Evolutionary conservation across 2,888 invertebrate genomes (phyloP).

Genomic region (Graphium colonna): DNA sequence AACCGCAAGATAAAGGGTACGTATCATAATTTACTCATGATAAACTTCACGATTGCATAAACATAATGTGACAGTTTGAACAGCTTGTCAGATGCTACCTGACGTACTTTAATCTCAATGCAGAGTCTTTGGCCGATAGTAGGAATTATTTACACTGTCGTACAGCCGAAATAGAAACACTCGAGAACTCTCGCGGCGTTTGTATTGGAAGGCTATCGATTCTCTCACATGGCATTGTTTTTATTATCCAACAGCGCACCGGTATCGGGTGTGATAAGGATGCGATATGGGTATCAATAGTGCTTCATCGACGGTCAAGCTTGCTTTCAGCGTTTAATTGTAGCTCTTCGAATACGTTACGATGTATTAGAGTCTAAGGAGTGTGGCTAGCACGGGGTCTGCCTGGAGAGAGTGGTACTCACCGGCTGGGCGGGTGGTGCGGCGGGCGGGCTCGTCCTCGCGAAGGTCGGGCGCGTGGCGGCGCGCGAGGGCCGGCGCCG

Average conservation of each 20-base stretch:
- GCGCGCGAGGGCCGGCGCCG: slow-evolving; percentile 60
- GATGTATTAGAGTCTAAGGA: background rate
- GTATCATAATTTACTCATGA: slow-evolving; percentile 8
- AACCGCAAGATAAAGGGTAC: background rate
- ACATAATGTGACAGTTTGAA: slow-evolving; percentile 2
- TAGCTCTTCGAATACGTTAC: background rate
- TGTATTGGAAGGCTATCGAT: slow-evolving; percentile 47
- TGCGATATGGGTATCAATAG: slow-evolving; percentile 35
- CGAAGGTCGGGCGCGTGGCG: slow-evolving; percentile 82
- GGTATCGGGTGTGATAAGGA: slow-evolving; percentile 58
- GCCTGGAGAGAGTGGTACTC: slow-evolving; percentile 57
- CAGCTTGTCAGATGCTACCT: slow-evolving; percentile 12
- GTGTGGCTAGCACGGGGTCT: background rate
- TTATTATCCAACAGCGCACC: slow-evolving; percentile 52
- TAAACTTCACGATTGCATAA: slow-evolving; percentile 5
- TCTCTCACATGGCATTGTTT: slow-evolving; percentile 75
- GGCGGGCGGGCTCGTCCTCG: slow-evolving; percentile 84
- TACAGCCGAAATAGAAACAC: slow-evolving; percentile 60
- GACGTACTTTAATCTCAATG: slow-evolving; percentile 15
- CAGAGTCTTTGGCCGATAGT: slow-evolving; percentile 71
- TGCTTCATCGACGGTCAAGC: slow-evolving; percentile 28
- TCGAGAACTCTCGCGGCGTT: slow-evolving; percentile 47
- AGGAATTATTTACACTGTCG: slow-evolving; percentile 55
- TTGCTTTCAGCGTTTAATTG: slow-evolving; percentile 8
- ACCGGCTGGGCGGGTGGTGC: slow-evolving; percentile 84